These are phyloP conservation scores for Clarias macrocephalus DNA, from an alignment of 2,113 vertebrate genomes.

Conservation along the genomic window DNA sequence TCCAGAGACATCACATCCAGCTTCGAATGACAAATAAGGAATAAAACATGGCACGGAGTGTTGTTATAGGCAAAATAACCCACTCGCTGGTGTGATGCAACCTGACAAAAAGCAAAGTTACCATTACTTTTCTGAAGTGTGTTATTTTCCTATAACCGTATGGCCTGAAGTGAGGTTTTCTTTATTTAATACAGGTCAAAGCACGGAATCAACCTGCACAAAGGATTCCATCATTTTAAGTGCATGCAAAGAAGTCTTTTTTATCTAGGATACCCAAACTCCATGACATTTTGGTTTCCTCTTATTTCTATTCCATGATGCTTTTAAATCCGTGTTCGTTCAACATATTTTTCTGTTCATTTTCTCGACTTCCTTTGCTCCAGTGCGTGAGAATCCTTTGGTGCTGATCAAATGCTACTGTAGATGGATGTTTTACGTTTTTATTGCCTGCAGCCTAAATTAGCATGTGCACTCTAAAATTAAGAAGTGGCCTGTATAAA, in stretches of 20 bases:
- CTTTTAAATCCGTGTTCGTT: background rate
- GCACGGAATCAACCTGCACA: background rate
- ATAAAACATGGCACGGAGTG: background rate
- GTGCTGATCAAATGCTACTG: background rate
- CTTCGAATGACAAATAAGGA: background rate
- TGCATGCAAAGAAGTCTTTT: background rate
- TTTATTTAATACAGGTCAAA: background rate
- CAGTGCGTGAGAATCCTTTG: background rate
- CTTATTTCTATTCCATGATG: background rate
- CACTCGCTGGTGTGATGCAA: background rate
- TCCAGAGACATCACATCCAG: background rate
- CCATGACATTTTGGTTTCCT: background rate
- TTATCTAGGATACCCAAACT: background rate
- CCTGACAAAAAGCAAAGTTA: background rate
- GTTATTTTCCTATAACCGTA: background rate
- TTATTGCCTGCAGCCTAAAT: background rate
- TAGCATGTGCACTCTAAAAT: background rate
- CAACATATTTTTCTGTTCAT: background rate
- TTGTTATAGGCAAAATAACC: background rate
- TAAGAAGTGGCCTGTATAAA: background rate
- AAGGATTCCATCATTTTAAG: background rate
- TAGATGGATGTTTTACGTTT: background rate
- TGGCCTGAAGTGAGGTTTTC: background rate
- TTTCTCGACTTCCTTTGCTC: background rate
- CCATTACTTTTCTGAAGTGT: background rate